Evolutionary conservation across 2,113 vertebrate species (phyloP).

Genomic region (Eolophus roseicapilla): DNA sequence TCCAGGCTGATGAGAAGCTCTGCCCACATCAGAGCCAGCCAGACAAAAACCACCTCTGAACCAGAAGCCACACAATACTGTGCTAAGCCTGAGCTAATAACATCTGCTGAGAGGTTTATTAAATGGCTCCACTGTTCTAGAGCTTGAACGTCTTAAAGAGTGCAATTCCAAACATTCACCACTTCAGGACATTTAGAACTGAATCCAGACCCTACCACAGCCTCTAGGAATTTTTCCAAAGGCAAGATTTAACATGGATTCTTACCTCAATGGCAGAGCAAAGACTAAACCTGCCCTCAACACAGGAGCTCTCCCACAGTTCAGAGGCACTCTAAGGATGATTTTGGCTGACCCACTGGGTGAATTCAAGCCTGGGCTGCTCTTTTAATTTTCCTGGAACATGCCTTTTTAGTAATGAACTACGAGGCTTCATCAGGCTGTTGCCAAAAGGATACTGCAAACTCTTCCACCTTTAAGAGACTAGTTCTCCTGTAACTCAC

Average conservation of each 20-base stretch:
- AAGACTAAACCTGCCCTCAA: not conserved
- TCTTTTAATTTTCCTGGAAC: not conserved
- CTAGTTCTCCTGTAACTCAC: not conserved
- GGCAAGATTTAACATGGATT: not conserved
- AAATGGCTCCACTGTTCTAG: not conserved
- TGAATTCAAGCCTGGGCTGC: not conserved
- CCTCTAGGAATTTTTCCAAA: not conserved
- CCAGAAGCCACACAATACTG: not conserved
- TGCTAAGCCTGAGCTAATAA: not conserved
- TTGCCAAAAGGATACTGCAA: not conserved
- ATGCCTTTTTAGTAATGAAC: not conserved
- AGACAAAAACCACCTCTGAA: slow-evolving; percentile 17
- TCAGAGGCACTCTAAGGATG: not conserved
- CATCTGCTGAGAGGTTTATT: not conserved
- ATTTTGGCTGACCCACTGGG: not conserved
- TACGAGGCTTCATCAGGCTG: not conserved
- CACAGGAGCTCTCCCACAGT: not conserved
- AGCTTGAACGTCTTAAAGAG: not conserved
- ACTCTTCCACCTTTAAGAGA: not conserved
- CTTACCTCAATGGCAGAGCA: not conserved
- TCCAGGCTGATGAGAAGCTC: not conserved
- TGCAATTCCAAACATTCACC: not conserved
- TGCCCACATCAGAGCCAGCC: slow-evolving; percentile 3
- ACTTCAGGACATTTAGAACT: not conserved
- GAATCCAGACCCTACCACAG: not conserved